Evolutionary conservation across 1,140 invertebrate species (phyloP).

Genomic region (Cephus cinctus): DNA sequence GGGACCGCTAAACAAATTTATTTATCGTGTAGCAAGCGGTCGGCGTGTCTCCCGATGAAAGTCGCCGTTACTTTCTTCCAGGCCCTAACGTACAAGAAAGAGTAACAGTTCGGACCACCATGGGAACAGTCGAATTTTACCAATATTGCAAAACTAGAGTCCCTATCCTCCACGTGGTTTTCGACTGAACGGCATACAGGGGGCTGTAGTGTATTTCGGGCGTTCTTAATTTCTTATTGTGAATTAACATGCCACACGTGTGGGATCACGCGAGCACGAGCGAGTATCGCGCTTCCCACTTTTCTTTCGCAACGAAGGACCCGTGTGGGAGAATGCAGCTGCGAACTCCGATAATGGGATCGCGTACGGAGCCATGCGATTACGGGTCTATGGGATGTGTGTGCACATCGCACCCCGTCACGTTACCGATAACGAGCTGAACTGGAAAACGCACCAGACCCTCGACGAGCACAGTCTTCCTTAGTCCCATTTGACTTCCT

Average conservation of each 20-base stretch:
- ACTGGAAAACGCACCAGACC: too few species aligned
- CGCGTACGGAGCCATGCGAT: background rate
- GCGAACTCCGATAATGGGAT: slow-evolving; percentile 14
- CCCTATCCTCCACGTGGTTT: too few species aligned
- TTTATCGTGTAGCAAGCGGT: slow-evolving; percentile 23
- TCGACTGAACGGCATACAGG: background rate
- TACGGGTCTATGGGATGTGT: background rate
- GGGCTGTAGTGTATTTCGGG: background rate
- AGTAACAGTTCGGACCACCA: too few species aligned
- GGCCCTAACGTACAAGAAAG: too few species aligned
- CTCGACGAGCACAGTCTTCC: too few species aligned
- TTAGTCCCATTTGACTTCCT: too few species aligned
- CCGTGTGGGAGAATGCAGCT: slow-evolving; percentile 18
- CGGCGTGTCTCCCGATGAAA: slow-evolving; percentile 2
- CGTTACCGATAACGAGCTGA: slow-evolving; percentile 9
- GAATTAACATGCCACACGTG: slow-evolving; percentile 20
- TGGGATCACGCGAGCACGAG: slow-evolving; percentile 21
- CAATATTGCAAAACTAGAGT: too few species aligned
- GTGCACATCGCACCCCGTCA: slow-evolving; percentile 1
- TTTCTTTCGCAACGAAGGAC: slow-evolving; percentile 3
- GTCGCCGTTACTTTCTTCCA: too few species aligned
- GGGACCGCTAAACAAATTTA: slow-evolving; percentile 20
- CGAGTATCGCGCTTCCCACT: slow-evolving; percentile 10
- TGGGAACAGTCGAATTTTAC: too few species aligned
- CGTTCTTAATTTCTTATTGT: slow-evolving; percentile 24